phyloP scores from a whole-genome alignment of 2,113 vertebrate species.

The Pedionomus torquatus region DNA sequence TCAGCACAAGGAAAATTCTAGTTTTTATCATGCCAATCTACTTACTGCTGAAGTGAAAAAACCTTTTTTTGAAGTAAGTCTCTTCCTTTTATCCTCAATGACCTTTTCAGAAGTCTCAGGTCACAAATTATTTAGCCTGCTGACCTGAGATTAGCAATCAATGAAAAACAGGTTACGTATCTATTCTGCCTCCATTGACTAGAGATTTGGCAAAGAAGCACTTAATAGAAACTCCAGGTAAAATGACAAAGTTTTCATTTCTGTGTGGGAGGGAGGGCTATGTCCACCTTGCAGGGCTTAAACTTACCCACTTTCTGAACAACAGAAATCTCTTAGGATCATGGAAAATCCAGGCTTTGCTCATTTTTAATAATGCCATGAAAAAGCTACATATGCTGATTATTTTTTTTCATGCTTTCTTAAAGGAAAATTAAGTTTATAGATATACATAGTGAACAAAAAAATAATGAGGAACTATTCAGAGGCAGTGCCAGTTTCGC shows the following conservation, averaged over 20 bases:
- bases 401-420: neutral
- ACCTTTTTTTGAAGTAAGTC: neutral
- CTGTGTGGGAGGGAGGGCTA: neutral
- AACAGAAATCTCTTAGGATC: neutral
- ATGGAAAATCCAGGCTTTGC: neutral
- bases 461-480: neutral
- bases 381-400: neutral
- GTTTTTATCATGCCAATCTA: neutral
- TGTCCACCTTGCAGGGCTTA: neutral
- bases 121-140: neutral
- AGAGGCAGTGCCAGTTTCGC: neutral
- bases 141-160: neutral
- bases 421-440: neutral
- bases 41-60: constrained; percentile 8
- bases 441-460: neutral
- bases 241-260: neutral
- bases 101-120: constrained; percentile 6
- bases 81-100: constrained; percentile 33
- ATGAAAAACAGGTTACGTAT: neutral
- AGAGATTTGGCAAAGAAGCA: neutral
- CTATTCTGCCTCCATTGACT: neutral
- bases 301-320: neutral
- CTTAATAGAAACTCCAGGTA: neutral
- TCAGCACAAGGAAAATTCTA: neutral
- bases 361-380: neutral